Conservation (phyloP, 2,888 invertebrate species). For the Archips crataeganus region DNA sequence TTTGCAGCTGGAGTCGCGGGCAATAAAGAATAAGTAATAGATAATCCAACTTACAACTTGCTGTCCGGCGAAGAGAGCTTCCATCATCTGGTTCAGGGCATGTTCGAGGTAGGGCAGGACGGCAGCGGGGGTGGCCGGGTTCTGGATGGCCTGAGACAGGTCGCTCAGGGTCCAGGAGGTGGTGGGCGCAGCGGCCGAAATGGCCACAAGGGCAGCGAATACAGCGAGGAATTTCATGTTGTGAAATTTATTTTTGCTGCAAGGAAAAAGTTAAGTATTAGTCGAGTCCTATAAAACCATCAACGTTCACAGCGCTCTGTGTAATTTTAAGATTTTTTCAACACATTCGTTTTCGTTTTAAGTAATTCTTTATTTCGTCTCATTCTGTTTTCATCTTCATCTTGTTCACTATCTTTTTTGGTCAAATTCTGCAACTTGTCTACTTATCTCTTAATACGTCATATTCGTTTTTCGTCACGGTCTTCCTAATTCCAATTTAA, state of each 20-base stretch:
- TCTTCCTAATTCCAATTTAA: no score
- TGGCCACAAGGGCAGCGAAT: conserved; percentile 60
- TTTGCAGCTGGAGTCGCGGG: no score
- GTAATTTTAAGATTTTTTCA: no score
- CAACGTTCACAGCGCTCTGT: no score
- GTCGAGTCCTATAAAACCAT: no score
- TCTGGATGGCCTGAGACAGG: conserved; percentile 59
- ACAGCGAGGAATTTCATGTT: conserved; percentile 69
- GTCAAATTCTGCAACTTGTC: no score
- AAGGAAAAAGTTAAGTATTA: conserved; percentile 3
- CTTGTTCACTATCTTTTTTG: no score
- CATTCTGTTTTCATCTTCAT: no score
- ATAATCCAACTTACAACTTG: conserved; percentile 53
- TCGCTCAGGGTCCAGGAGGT: conserved; percentile 60
- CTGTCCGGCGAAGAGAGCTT: conserved; percentile 54
- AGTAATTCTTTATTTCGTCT: no score
- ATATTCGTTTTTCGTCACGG: no score
- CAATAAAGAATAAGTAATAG: background rate
- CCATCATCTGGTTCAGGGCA: conserved; percentile 63
- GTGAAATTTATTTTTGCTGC: conserved; percentile 43
- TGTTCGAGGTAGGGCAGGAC: conserved; percentile 59
- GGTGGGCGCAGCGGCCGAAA: conserved; percentile 53
- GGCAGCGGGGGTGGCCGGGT: conserved; percentile 58
- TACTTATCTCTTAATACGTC: no score
- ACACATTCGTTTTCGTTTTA: no score